Evolutionary conservation across 2,888 invertebrate genomes (phyloP), one percentile per base, ranked within the genome.

Genomic region (Drymonia ruficornis): DNA sequence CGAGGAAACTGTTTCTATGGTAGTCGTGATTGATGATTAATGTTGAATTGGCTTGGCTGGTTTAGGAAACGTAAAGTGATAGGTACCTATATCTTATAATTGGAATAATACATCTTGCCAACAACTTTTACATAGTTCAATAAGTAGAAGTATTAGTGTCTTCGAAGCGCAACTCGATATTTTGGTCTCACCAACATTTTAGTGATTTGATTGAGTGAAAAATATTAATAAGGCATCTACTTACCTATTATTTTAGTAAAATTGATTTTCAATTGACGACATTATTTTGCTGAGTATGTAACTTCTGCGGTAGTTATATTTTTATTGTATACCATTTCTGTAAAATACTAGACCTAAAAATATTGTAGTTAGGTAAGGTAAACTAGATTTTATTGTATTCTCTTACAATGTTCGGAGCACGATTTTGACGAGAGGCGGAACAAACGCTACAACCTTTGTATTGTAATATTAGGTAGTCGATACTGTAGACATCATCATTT

Each of bases 11-110:
- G 49, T 65, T 38, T 53, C 74, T 44, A 60, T 75, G n/a, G 70
- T 81, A 7, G 78, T 88, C 42, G 81, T 87, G 3, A 81, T 88
- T 60, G 85, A 88, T 48, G 85, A 87, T 59, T 46, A 15, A 16
- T 29, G 29, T 23, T 12, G 7, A 5, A 23, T n/a, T 16, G 12
- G 9, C 3, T 13, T 13, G 34, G 3, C 13, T 11, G 31, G 31
- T 3, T 5, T 8, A 3, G 13, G 2, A 36, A 13, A 16, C 16
- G 6, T n/a, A 18, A 11, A 42, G 3, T 2, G 13, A 11, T 42
- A n/a, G n/a, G n/a, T n/a, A n/a, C n/a, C n/a, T n/a, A n/a, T n/a
- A n/a, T n/a, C n/a, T n/a, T n/a, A n/a, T n/a, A n/a, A n/a, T n/a
- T n/a, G n/a, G n/a, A n/a, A n/a, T n/a, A n/a, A 36, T n/a, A 36